These are phyloP conservation scores for Saccopteryx bilineata DNA, from an alignment of 2,113 vertebrate species.

Conservation along the genomic window DNA sequence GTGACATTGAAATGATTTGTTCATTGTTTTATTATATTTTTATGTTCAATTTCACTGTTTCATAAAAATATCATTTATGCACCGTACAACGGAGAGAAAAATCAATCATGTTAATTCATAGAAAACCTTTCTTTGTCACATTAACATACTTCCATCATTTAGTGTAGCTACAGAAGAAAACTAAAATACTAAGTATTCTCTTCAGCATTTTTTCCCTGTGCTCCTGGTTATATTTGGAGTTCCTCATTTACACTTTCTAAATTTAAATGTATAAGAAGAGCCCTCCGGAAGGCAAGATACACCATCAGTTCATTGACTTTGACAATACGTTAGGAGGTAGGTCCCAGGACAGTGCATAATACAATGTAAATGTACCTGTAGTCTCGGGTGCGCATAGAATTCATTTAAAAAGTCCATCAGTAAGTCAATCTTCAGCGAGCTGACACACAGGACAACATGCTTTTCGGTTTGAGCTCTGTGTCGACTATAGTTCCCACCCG, in stretches of 20 bases:
- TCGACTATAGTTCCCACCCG: slow-evolving; percentile 97
- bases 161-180: slow-evolving; percentile 54
- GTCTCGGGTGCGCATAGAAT: slow-evolving; percentile 96
- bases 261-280: slow-evolving; percentile 58
- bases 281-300: slow-evolving; percentile 37
- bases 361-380: slow-evolving; percentile 89
- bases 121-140: slow-evolving; percentile 27
- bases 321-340: neutral
- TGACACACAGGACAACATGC: slow-evolving; percentile 97
- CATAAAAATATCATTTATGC: slow-evolving; percentile 64
- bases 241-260: slow-evolving; percentile 71
- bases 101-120: slow-evolving; percentile 72
- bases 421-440: slow-evolving; percentile 96
- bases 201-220: slow-evolving; percentile 70
- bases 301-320: neutral
- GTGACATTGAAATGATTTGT: slow-evolving; percentile 20
- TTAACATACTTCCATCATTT: slow-evolving; percentile 58
- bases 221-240: slow-evolving; percentile 62
- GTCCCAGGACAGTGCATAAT: neutral
- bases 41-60: slow-evolving; percentile 67
- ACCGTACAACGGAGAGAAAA: slow-evolving; percentile 21
- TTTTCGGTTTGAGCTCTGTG: slow-evolving; percentile 98
- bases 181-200: slow-evolving; percentile 52
- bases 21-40: slow-evolving; percentile 67
- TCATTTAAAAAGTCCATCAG: slow-evolving; percentile 99